These are phyloP conservation scores for Amphiprion percula DNA, from an alignment of 2,113 vertebrate species.

Conservation along the genomic window DNA sequence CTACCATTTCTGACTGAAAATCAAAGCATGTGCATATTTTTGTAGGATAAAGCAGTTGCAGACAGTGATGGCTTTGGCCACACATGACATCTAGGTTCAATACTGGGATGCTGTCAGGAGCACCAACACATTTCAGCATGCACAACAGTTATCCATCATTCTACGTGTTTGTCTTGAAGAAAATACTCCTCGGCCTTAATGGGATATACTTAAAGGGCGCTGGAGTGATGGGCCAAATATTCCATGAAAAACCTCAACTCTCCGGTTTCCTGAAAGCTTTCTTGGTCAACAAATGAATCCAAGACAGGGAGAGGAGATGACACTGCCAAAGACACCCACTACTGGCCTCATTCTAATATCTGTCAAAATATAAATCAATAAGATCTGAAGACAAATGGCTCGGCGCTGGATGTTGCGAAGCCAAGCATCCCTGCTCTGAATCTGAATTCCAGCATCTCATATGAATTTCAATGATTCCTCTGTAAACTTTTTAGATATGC, in stretches of 20 bases:
- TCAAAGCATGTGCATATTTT: constrained; percentile 60
- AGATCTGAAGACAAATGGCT: constrained; percentile 75
- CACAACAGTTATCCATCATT: constrained; percentile 62
- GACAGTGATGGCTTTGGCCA: constrained; percentile 46
- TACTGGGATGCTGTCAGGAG: constrained; percentile 43
- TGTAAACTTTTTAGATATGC: constrained; percentile 76
- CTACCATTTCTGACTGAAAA: constrained; percentile 65
- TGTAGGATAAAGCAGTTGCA: constrained; percentile 31
- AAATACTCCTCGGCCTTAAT: constrained; percentile 61
- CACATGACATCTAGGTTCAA: constrained; percentile 55
- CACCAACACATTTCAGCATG: constrained; percentile 56
- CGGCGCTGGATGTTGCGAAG: constrained; percentile 65
- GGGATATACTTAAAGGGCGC: constrained; percentile 61
- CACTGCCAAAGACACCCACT: constrained; percentile 76
- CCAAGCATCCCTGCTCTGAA: constrained; percentile 66
- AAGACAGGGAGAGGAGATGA: constrained; percentile 67
- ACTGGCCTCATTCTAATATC: constrained; percentile 71
- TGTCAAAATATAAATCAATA: constrained; percentile 79
- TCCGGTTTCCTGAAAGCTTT: constrained; percentile 73
- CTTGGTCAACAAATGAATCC: constrained; percentile 75
- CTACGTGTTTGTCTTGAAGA: constrained; percentile 61
- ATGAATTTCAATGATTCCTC: constrained; percentile 75
- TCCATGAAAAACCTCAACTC: constrained; percentile 77
- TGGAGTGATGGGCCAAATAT: constrained; percentile 65
- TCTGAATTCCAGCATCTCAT: constrained; percentile 69